Conservation (phyloP, 1,140 invertebrate species). For the Oryzaephilus surinamensis region DNA sequence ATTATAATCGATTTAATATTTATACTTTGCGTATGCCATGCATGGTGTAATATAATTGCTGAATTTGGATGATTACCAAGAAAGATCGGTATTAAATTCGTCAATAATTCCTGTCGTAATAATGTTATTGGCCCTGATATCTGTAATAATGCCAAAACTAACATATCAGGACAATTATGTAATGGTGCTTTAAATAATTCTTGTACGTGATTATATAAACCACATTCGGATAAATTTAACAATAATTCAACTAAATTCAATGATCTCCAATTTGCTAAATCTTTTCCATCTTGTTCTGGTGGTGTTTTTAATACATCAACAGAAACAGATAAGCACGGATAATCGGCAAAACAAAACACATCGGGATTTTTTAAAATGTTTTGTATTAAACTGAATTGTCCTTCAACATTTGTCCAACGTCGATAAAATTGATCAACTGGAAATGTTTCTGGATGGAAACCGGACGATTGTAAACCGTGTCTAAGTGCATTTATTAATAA, state of each 20-base stretch:
- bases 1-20: slow-evolving; percentile 79
- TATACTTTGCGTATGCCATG: slow-evolving; percentile 74
- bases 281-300: slow-evolving; percentile 87
- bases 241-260: slow-evolving; percentile 83
- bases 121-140: slow-evolving; percentile 64
- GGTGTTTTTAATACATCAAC: slow-evolving; percentile 85
- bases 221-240: slow-evolving; percentile 75
- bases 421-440: slow-evolving; percentile 82
- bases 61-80: slow-evolving; percentile 90
- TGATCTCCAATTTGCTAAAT: slow-evolving; percentile 83
- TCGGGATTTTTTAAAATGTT: slow-evolving; percentile 84
- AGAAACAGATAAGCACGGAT: slow-evolving; percentile 71
- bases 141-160: slow-evolving; percentile 79
- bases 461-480: slow-evolving; percentile 63
- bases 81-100: slow-evolving; percentile 80
- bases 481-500: slow-evolving; percentile 71
- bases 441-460: slow-evolving; percentile 63
- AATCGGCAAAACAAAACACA: slow-evolving; percentile 89
- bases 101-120: slow-evolving; percentile 73
- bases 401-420: slow-evolving; percentile 86
- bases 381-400: slow-evolving; percentile 79
- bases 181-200: slow-evolving; percentile 89
- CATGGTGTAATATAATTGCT: slow-evolving; percentile 84
- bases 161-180: slow-evolving; percentile 86
- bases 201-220: slow-evolving; percentile 68